phyloP scores from a whole-genome alignment of 1,140 invertebrate species.

The Lasaia peninsularis region DNA sequence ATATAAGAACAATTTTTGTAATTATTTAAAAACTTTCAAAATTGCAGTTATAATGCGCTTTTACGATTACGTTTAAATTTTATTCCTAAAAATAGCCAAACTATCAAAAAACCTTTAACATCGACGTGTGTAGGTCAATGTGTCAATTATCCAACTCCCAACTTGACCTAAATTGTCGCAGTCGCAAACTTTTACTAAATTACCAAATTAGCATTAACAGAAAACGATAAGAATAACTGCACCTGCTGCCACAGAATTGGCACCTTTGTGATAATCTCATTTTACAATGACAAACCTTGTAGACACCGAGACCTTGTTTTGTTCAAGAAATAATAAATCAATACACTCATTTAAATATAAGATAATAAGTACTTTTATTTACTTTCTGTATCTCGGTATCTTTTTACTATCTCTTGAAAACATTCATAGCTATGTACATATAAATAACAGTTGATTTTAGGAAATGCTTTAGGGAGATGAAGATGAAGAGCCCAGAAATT shows the following conservation, averaged over 20 bases:
- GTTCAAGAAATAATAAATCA: too few relatives aligned
- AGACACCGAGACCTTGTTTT: not conserved
- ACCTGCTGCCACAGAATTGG: not conserved
- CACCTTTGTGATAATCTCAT: not conserved
- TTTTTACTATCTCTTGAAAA: too few relatives aligned
- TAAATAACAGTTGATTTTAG: too few relatives aligned
- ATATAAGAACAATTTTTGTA: too few relatives aligned
- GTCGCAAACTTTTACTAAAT: constrained; percentile 2
- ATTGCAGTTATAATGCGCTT: too few relatives aligned
- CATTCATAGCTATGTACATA: too few relatives aligned
- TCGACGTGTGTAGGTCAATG: constrained; percentile 3
- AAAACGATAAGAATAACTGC: not conserved
- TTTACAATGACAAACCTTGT: not conserved
- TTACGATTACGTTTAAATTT: not conserved
- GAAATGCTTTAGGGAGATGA: too few relatives aligned
- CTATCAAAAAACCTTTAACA: constrained; percentile 1
- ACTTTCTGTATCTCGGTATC: too few relatives aligned
- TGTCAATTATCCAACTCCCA: constrained; percentile 8
- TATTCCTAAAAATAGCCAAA: not conserved
- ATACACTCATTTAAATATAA: too few relatives aligned
- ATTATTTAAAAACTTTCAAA: too few relatives aligned
- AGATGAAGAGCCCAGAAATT: too few relatives aligned
- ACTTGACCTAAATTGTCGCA: constrained; percentile 10
- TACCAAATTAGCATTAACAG: constrained; percentile 2
- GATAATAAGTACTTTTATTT: too few relatives aligned